Percentiles rank a stretch among this genome's conserved stretches.
Evolutionary conservation across 1,140 invertebrate genomes (phyloP).

Genomic region (Mactra quadrangularis): DNA sequence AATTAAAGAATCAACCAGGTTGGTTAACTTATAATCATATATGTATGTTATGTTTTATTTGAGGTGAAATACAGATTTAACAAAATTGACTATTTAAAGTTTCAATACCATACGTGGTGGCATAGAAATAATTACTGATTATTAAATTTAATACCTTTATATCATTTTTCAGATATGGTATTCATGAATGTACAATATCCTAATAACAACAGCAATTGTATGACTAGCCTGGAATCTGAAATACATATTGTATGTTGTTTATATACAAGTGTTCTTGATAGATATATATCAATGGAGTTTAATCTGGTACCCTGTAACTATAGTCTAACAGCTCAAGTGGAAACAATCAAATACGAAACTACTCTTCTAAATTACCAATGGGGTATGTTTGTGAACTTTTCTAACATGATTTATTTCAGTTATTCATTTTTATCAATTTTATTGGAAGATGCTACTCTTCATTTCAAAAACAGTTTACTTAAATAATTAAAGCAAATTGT

Average conservation of each 20-base stretch:
- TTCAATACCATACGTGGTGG: too few relatives aligned
- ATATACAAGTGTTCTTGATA: not conserved
- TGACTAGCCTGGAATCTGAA: not conserved
- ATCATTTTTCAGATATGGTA: not conserved
- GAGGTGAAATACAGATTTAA: too few relatives aligned
- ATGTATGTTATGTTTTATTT: too few relatives aligned
- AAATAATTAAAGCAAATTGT: not conserved
- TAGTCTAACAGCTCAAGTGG: not conserved
- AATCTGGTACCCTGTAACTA: slow-evolving; percentile 32
- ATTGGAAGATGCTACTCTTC: not conserved
- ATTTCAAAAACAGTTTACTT: not conserved
- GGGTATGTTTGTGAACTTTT: too few relatives aligned
- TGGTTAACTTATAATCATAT: too few relatives aligned
- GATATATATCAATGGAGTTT: slow-evolving; percentile 14
- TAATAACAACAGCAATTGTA: not conserved
- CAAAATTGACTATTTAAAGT: too few relatives aligned
- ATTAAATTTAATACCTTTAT: slow-evolving; percentile 1
- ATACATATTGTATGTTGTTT: slow-evolving; percentile 18
- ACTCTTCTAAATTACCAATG: slow-evolving; percentile 28
- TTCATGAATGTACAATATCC: not conserved
- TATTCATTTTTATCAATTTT: not conserved
- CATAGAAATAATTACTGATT: not conserved
- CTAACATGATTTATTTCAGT: not conserved
- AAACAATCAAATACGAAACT: slow-evolving; percentile 12
- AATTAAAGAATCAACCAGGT: too few relatives aligned